Conservation (phyloP, 2,113 vertebrate genomes). For the Ictalurus furcatus region DNA sequence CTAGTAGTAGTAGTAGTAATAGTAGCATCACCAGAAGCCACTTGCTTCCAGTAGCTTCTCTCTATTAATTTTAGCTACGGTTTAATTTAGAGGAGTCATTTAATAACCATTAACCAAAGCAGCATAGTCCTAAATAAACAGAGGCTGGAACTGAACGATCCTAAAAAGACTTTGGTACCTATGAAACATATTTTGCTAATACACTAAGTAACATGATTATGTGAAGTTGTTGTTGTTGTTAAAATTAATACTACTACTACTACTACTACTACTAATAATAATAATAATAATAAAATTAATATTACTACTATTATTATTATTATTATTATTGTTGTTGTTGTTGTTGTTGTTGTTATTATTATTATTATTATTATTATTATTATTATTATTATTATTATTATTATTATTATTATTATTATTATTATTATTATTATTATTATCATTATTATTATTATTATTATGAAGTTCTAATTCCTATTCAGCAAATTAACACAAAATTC, state of each 20-base stretch:
- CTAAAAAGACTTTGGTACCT: background rate
- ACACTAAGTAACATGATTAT: background rate
- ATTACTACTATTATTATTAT: too few species aligned
- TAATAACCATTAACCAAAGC: background rate
- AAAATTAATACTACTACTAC: too few species aligned
- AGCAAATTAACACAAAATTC: background rate
- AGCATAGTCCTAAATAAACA: background rate
- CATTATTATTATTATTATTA: too few species aligned
- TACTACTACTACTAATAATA: too few species aligned
- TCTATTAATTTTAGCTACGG: background rate
- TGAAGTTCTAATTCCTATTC: background rate
- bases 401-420: too few species aligned
- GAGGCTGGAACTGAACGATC: background rate
- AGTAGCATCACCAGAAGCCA: background rate
- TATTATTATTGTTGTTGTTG: too few species aligned
- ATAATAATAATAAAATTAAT: too few species aligned
- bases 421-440: too few species aligned
- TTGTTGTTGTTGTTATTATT: too few species aligned
- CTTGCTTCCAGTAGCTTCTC: background rate
- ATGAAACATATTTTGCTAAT: background rate
- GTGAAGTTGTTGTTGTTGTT: too few species aligned
- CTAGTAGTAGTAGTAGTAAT: background rate
- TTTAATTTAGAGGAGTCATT: background rate
- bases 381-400: too few species aligned
- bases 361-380: too few species aligned